phyloP scores from a whole-genome alignment of 2,888 invertebrate genomes.

The Temnothorax unifasciatus region DNA sequence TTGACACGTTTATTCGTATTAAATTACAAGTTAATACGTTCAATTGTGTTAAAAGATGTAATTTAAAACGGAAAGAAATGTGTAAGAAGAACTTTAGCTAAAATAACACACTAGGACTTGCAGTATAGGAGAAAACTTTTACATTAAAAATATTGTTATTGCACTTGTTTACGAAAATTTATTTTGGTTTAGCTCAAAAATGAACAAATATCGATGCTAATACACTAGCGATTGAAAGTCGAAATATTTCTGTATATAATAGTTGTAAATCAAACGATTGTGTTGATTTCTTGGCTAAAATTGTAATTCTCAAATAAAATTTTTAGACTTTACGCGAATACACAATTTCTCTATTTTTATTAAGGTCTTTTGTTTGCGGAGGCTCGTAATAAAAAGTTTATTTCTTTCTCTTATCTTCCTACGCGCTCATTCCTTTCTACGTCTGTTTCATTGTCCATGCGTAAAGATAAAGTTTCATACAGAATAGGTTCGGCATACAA shows the following conservation, averaged over 20 bases:
- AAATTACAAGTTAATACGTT: too few relatives aligned
- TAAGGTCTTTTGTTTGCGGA: constrained; percentile 2
- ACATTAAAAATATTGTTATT: neutral
- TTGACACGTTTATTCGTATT: too few relatives aligned
- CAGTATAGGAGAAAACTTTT: neutral
- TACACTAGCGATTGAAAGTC: neutral
- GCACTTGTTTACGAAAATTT: neutral
- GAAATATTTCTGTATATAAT: neutral
- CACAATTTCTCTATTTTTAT: constrained; percentile 9
- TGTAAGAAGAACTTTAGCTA: too few relatives aligned
- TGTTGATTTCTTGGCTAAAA: neutral
- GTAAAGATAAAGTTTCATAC: constrained; percentile 15
- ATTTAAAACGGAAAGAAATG: too few relatives aligned
- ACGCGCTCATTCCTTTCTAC: neutral
- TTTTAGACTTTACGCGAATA: neutral
- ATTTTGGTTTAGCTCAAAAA: neutral
- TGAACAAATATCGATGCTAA: neutral
- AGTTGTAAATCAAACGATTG: neutral
- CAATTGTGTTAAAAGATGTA: too few relatives aligned
- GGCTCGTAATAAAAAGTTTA: constrained; percentile 25
- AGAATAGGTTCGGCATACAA: neutral
- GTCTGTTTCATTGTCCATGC: neutral
- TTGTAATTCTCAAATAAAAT: neutral
- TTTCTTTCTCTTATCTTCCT: neutral
- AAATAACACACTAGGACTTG: too few relatives aligned